Evolutionary conservation across 2,888 invertebrate genomes (phyloP).

Genomic region (Caenorhabditis imperialis): DNA sequence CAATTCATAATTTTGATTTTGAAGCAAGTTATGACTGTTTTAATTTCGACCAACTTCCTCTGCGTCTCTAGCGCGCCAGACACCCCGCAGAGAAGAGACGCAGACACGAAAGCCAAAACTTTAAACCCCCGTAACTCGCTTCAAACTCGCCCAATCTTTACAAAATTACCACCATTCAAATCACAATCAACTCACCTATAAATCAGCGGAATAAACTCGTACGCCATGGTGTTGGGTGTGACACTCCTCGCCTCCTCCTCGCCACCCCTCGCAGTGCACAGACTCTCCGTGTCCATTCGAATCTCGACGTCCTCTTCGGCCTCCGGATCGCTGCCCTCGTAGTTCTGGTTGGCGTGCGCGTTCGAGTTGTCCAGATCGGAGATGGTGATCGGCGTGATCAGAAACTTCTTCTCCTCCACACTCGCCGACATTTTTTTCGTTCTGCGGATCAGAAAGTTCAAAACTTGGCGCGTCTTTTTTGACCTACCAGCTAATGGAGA

Average conservation of each 20-base stretch:
- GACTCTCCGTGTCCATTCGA: constrained; percentile 28
- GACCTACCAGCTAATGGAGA: constrained; percentile 28
- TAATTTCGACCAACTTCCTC: too few relatives aligned
- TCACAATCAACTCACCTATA: constrained; percentile 33
- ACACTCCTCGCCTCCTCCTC: constrained; percentile 29
- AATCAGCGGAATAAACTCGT: constrained; percentile 53
- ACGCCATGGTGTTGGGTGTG: constrained; percentile 50
- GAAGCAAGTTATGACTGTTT: too few relatives aligned
- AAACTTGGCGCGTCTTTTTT: not conserved
- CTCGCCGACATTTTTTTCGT: constrained; percentile 38
- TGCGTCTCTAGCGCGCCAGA: too few relatives aligned
- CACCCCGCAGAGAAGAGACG: too few relatives aligned
- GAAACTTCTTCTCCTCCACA: constrained; percentile 54
- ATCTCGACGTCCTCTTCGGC: constrained; percentile 35
- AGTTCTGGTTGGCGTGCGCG: constrained; percentile 47
- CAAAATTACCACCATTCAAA: not conserved
- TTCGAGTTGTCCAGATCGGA: constrained; percentile 43
- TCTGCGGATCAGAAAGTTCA: not conserved
- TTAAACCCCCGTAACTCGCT: too few relatives aligned
- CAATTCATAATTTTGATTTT: too few relatives aligned
- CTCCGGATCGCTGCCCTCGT: constrained; percentile 38
- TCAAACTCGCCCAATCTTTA: too few relatives aligned
- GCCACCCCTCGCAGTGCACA: constrained; percentile 21
- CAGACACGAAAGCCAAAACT: too few relatives aligned
- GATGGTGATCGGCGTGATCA: constrained; percentile 50